Evolutionary conservation across 2,797 vertebrate species (phyloP).

Genomic region (Takifugu ocellatus): DNA sequence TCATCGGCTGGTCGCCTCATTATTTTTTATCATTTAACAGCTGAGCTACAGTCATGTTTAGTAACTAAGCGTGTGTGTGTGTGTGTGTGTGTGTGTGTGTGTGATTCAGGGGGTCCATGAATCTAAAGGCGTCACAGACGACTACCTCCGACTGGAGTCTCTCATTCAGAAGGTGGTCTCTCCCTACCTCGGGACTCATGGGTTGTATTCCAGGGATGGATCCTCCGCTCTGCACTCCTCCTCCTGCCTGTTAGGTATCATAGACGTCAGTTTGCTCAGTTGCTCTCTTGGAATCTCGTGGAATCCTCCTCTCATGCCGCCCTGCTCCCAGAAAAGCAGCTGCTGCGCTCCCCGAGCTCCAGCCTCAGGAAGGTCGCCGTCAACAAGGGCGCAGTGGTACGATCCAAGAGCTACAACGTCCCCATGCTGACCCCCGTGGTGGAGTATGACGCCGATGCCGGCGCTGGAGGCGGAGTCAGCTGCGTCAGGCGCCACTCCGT

Average conservation of each 20-base stretch:
- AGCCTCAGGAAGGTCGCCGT: conserved; percentile 68
- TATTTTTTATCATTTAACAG: no score
- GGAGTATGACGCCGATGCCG: conserved; percentile 76
- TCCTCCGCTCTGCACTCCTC: conserved; percentile 77
- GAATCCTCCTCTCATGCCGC: not conserved
- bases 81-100: not conserved
- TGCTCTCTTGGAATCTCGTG: not conserved
- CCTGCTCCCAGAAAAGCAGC: conserved; percentile 79
- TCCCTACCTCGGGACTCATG: conserved; percentile 91
- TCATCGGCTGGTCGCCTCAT: no score
- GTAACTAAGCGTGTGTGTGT: conserved; percentile 6
- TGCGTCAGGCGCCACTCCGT: conserved; percentile 86
- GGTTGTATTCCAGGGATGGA: conserved; percentile 84
- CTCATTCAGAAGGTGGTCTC: conserved; percentile 94
- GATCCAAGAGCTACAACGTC: conserved; percentile 95
- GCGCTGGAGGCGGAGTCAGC: conserved; percentile 38
- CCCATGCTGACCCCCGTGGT: conserved; percentile 89
- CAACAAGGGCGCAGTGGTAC: conserved; percentile 87
- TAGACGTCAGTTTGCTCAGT: not conserved
- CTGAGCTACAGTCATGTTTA: no score
- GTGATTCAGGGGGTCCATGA: conserved; percentile 88
- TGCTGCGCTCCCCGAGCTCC: conserved; percentile 72
- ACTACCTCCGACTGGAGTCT: conserved; percentile 89
- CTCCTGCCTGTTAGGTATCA: conserved; percentile 86
- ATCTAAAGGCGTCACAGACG: conserved; percentile 85